These are phyloP conservation scores for Steatocranus sp. DNA, from an alignment of 2,797 vertebrate genomes.

Conservation along the genomic window DNA sequence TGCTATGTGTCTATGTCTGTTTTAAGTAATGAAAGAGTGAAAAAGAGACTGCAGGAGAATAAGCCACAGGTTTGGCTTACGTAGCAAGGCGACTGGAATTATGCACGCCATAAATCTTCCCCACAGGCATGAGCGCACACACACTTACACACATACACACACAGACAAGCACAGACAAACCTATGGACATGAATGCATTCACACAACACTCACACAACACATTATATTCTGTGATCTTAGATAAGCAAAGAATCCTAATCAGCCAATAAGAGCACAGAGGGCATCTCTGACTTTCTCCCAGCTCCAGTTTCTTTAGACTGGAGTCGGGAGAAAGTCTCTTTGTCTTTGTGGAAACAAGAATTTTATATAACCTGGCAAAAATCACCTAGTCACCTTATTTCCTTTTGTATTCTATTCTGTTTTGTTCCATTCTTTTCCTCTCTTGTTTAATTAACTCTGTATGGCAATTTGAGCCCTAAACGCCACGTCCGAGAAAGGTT, in stretches of 20 bases:
- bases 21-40: neutral
- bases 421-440: neutral
- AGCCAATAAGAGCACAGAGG: conserved; percentile 32
- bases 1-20: neutral
- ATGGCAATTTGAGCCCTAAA: conserved; percentile 40
- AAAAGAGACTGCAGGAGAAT: neutral
- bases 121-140: neutral
- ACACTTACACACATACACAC: neutral
- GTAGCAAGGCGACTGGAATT: conserved; percentile 26
- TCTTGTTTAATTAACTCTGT: conserved; percentile 40
- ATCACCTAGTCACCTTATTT: neutral
- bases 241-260: conserved; percentile 55
- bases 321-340: neutral
- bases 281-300: conserved; percentile 14
- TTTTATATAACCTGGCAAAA: neutral
- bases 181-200: neutral
- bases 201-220: neutral
- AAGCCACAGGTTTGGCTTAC: conserved; percentile 45
- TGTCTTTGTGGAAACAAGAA: neutral
- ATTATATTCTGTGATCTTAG: conserved; percentile 48
- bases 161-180: neutral
- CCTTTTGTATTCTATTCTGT: neutral
- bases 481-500: conserved; percentile 37
- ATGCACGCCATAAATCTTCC: conserved; percentile 46
- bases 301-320: neutral